A percentile compares a stretch with the other conserved stretches of the same genome.
Evolutionary conservation across 1,140 invertebrate genomes (phyloP).

Genomic region (Nylanderia fulva): DNA sequence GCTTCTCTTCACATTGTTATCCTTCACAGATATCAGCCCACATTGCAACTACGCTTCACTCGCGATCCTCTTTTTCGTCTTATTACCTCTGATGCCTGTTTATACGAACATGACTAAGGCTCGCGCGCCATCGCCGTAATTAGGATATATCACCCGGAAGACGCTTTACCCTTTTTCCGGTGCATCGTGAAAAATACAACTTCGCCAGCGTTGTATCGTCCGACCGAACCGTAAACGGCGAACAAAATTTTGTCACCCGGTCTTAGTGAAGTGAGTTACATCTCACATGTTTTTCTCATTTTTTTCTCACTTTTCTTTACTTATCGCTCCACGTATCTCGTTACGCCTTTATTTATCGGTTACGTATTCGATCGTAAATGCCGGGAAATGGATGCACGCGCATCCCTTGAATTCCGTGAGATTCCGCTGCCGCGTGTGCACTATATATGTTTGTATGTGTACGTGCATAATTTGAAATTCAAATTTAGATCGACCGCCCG

Average conservation of each 20-base stretch:
- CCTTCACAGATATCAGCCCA: constrained; percentile 10
- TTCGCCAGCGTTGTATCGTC: neutral
- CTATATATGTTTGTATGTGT: no score
- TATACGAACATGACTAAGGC: constrained; percentile 24
- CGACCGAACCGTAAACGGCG: neutral
- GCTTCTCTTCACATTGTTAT: constrained; percentile 31
- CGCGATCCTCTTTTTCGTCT: constrained; percentile 45
- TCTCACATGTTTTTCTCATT: neutral
- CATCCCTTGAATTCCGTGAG: neutral
- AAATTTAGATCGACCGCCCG: constrained; percentile 47
- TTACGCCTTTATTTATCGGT: constrained; percentile 56
- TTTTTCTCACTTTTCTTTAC: constrained; percentile 1
- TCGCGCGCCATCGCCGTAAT: constrained; percentile 17
- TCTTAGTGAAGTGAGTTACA: constrained; percentile 54
- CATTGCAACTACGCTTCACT: neutral
- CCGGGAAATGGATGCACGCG: constrained; percentile 39
- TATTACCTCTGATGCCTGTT: constrained; percentile 56
- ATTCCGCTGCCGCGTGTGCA: neutral
- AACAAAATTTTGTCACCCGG: constrained; percentile 38
- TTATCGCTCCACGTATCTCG: constrained; percentile 15
- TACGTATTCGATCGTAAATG: constrained; percentile 9
- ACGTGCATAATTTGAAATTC: constrained; percentile 56
- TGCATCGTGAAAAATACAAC: constrained; percentile 21
- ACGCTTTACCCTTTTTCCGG: neutral
- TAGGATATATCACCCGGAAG: constrained; percentile 42